A percentile compares a stretch with the other conserved stretches of the same genome.
Evolutionary conservation across 2,888 invertebrate genomes (phyloP).

Genomic region (Fragum sueziense): DNA sequence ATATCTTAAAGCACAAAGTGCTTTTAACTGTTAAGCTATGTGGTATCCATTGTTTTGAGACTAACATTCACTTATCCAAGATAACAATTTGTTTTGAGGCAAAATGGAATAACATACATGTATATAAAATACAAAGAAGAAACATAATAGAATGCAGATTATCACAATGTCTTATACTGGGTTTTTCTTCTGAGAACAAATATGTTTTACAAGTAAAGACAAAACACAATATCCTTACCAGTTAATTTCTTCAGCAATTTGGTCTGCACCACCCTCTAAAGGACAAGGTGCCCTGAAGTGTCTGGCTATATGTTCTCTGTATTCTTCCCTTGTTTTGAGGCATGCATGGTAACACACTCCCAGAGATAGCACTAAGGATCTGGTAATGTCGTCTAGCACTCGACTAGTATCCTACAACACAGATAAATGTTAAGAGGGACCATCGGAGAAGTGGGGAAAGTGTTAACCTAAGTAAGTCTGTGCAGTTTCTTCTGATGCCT

Average conservation of each 20-base stretch:
- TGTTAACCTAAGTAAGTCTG: no score
- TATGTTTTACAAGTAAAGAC: neutral
- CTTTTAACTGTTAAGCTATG: no score
- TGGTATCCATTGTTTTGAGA: no score
- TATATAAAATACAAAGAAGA: no score
- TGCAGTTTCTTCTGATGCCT: no score
- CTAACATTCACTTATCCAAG: no score
- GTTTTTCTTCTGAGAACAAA: neutral
- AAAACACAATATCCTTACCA: conserved; percentile 27
- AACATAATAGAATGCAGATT: no score
- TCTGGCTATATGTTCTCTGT: conserved; percentile 62
- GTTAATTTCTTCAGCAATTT: conserved; percentile 46
- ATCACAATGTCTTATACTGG: neutral
- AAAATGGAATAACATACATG: no score
- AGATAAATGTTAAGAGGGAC: no score
- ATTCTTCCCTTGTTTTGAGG: conserved; percentile 68
- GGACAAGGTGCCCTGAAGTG: conserved; percentile 63
- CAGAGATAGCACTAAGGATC: conserved; percentile 74
- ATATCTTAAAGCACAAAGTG: no score
- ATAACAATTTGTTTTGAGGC: no score
- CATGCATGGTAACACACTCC: conserved; percentile 77
- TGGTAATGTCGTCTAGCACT: conserved; percentile 55
- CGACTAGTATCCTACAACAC: neutral
- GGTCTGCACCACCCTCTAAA: conserved; percentile 63
- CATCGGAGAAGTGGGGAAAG: no score